A percentile compares a stretch with the other conserved stretches of the same genome.
These are phyloP conservation scores for Hydrochoerus hydrochaeris DNA, from an alignment of 2,113 vertebrate genomes.

Conservation along the genomic window DNA sequence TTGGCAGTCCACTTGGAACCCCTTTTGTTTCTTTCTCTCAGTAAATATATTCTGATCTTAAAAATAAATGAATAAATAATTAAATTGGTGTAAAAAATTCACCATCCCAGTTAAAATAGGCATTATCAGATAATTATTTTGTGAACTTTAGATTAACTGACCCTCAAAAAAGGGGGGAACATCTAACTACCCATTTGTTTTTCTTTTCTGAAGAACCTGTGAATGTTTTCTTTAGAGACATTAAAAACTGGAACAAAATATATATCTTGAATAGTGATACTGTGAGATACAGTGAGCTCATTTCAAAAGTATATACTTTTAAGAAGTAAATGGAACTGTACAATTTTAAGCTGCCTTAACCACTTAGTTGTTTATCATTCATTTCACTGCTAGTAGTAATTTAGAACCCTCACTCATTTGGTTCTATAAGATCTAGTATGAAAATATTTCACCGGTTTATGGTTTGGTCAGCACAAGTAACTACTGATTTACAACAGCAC, in stretches of 20 bases:
- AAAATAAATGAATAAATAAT: too few relatives aligned
- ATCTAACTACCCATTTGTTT: background rate
- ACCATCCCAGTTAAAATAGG: background rate
- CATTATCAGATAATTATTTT: conserved; percentile 19
- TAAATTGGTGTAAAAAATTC: background rate
- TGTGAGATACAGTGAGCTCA: background rate
- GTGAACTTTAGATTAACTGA: background rate
- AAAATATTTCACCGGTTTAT: background rate
- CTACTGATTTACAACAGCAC: background rate
- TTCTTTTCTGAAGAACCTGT: conserved; percentile 32
- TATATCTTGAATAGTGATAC: background rate
- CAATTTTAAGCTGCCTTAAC: background rate
- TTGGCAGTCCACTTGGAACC: too few relatives aligned
- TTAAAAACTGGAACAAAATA: background rate
- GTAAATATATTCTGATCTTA: too few relatives aligned
- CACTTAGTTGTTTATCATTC: background rate
- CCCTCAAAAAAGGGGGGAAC: background rate
- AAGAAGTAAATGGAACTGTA: background rate
- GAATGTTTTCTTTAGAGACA: background rate
- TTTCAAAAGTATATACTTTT: conserved; percentile 19
- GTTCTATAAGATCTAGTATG: background rate
- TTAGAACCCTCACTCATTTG: background rate
- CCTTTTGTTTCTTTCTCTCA: too few relatives aligned
- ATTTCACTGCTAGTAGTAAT: background rate
- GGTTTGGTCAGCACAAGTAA: background rate